Evolutionary conservation across 2,113 vertebrate genomes (phyloP).

Genomic region (Morphnarchus princeps): DNA sequence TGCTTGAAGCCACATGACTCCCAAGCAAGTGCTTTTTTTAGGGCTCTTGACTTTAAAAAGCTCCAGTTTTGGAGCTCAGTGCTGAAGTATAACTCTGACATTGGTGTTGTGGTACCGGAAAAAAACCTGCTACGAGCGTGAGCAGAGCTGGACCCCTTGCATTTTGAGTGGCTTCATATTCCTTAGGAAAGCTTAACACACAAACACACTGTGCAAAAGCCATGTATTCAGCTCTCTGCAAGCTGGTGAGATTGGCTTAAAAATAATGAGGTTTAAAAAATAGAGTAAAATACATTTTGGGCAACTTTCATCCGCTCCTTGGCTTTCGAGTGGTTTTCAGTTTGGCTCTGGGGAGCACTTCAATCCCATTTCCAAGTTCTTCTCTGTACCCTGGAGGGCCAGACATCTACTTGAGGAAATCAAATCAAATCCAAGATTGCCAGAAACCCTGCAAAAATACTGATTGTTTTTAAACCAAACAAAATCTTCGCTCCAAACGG

Average conservation of each 20-base stretch:
- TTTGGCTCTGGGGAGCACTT: constrained; percentile 48
- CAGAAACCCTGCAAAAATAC: constrained; percentile 26
- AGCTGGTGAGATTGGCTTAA: background rate
- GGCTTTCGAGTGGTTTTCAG: constrained; percentile 42
- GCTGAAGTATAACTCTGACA: background rate
- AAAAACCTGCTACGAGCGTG: background rate
- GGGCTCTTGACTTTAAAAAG: constrained; percentile 1
- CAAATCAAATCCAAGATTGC: constrained; percentile 23
- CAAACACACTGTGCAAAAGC: background rate
- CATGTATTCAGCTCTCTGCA: background rate
- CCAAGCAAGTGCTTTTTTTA: background rate
- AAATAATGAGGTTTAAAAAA: constrained; percentile 33
- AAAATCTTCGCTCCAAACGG: background rate
- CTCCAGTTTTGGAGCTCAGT: background rate
- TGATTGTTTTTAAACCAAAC: constrained; percentile 26
- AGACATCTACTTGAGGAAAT: constrained; percentile 42
- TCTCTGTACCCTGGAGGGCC: constrained; percentile 22
- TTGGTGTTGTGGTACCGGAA: background rate
- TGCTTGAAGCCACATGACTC: background rate
- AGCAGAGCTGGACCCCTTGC: background rate
- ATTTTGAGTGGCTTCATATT: background rate
- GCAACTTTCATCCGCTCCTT: constrained; percentile 29
- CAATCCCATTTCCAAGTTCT: constrained; percentile 52
- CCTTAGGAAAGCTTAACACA: background rate
- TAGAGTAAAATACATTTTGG: constrained; percentile 27